Conservation (phyloP, 2,888 invertebrate species). For the Achlya flavicornis region DNA sequence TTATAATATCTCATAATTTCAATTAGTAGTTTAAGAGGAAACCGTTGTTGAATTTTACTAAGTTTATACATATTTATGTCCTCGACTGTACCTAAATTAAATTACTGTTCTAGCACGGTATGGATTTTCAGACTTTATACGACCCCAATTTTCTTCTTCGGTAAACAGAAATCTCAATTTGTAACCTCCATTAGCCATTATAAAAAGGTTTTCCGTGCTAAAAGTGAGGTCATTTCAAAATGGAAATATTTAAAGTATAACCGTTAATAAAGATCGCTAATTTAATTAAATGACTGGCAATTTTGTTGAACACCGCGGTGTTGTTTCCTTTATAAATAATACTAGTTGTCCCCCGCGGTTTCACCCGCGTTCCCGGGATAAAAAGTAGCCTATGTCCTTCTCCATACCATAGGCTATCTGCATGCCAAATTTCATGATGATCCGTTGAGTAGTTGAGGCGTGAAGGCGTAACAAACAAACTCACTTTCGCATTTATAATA, state of each 20-base stretch:
- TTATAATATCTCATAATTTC: too few relatives aligned
- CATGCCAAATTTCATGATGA: too few relatives aligned
- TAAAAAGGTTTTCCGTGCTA: not conserved
- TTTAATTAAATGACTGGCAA: not conserved
- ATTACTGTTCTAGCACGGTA: not conserved
- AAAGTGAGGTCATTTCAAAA: not conserved
- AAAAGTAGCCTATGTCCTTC: too few relatives aligned
- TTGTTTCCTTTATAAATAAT: not conserved
- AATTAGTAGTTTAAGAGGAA: too few relatives aligned
- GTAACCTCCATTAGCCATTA: not conserved
- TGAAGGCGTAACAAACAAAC: not conserved
- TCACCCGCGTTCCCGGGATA: too few relatives aligned
- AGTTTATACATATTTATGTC: too few relatives aligned
- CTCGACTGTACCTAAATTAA: too few relatives aligned
- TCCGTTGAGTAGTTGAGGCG: too few relatives aligned
- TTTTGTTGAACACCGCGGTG: not conserved
- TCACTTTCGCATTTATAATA: too few relatives aligned
- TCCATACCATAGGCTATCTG: too few relatives aligned
- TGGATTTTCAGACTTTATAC: not conserved
- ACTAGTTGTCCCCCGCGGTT: too few relatives aligned
- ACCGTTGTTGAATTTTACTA: too few relatives aligned
- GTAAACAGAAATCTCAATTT: not conserved
- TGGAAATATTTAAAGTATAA: not conserved
- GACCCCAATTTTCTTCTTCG: slow-evolving; percentile 2
- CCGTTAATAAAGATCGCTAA: not conserved